Evolutionary conservation across 2,113 vertebrate genomes (phyloP), one percentile per base, ranked within the genome.

Genomic region (Tautogolabrus adspersus): DNA sequence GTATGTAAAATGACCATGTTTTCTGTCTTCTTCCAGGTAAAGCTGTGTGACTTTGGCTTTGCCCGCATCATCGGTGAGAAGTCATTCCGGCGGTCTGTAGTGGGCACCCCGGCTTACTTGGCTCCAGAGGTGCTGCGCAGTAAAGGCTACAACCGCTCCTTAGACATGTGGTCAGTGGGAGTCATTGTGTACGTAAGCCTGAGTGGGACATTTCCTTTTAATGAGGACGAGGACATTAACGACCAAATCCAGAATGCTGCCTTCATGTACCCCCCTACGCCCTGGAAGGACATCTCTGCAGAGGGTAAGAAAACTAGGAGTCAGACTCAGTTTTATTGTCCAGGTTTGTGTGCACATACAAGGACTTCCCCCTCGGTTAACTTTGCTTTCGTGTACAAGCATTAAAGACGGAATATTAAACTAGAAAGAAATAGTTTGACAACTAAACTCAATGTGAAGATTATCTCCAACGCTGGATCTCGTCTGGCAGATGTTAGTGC

Each of bases 131-230:
- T 99, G 72, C 96, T 99, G 81, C 94, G 97, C 47, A 99, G 97
- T 85, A 98, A 99, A 91, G 98, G 98, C 86, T 99, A 99, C 93
- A 99, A 99, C 92, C 96, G 98, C 68, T 99, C 98, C 0, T 90
- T 99, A 22, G 98, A 99, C 89, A 99, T 99, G 98, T 99, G 98
- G 98, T 99, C 98, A 0, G 98, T 99, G 46, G 98, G 97, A 19
- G 98, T 99, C 30, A 98, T 99, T 9, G 94, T 99, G 87, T 99
- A 99, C 0, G 98, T 99, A 75, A 99, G 98, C 94, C 92, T 99
- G 73, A 98, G 97, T 72, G 98, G 97, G 69, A 99, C 98, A 0
- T 99, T 99, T 90, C 98, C 98, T 5, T 99, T 99, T 81, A 99
- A 99, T 30, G 98, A 99, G 87, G 98, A 99, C 56, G 98, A 99